These are phyloP conservation scores for Uropetala carovei DNA, from an alignment of 2,888 invertebrate species.

Conservation along the genomic window DNA sequence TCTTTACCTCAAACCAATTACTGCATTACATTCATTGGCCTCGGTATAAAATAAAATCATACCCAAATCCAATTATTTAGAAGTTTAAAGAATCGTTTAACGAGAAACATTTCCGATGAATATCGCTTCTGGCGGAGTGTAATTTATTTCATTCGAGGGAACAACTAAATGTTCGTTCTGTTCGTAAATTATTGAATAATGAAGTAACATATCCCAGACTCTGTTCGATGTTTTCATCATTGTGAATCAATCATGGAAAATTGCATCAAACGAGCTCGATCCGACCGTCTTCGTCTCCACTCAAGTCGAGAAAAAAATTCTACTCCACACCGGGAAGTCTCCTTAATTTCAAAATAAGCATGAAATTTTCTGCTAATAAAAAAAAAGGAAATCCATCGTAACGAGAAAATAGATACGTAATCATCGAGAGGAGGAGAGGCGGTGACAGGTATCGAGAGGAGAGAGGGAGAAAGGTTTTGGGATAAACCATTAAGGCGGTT, in stretches of 20 bases:
- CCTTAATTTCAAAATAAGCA: too few species aligned
- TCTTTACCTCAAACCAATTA: too few species aligned
- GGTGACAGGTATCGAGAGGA: not conserved
- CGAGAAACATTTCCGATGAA: too few species aligned
- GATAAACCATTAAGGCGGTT: conserved; percentile 41
- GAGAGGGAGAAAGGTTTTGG: not conserved
- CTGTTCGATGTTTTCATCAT: not conserved
- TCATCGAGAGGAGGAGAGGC: not conserved
- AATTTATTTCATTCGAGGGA: not conserved
- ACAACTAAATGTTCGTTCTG: not conserved
- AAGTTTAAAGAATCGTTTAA: too few species aligned
- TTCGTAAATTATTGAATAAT: not conserved
- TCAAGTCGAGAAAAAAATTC: too few species aligned
- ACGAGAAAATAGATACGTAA: not conserved
- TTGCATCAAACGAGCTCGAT: not conserved
- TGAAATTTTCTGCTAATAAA: too few species aligned
- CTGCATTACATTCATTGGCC: too few species aligned
- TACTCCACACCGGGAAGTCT: too few species aligned
- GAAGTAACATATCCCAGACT: not conserved
- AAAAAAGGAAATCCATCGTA: not conserved
- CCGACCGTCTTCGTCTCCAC: not conserved
- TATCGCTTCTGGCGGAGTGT: too few species aligned
- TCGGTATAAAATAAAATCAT: too few species aligned
- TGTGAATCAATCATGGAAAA: not conserved
- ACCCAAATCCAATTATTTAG: too few species aligned